phyloP scores from a whole-genome alignment of 2,797 vertebrate genomes.

The Hydrophis major region DNA sequence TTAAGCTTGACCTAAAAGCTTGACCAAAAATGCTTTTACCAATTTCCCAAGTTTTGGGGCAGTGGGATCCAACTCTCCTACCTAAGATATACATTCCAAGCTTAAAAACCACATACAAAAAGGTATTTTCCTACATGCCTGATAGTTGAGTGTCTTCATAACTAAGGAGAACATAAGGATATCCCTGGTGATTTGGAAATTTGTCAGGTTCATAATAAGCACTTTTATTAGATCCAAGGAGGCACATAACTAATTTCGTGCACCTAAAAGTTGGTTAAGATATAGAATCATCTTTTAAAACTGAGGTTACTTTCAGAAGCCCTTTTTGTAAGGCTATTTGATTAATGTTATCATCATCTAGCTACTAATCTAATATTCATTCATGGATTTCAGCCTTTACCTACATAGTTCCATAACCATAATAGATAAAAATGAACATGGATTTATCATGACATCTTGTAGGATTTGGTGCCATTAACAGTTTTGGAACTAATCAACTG shows the following conservation, averaged over 20 bases:
- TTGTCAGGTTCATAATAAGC: neutral
- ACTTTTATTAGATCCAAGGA: neutral
- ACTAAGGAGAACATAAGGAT: neutral
- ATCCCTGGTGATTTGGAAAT: neutral
- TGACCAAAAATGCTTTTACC: neutral
- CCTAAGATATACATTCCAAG: neutral
- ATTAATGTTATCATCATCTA: neutral
- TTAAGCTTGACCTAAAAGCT: neutral
- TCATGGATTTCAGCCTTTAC: neutral
- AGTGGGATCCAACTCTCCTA: neutral
- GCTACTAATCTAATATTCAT: neutral
- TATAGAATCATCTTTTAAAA: neutral
- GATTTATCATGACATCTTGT: conserved; percentile 38
- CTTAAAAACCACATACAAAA: neutral
- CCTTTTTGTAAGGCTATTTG: neutral
- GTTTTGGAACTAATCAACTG: conserved; percentile 68
- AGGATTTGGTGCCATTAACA: conserved; percentile 24
- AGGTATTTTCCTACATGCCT: neutral
- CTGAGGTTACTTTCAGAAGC: neutral
- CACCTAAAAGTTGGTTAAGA: neutral
- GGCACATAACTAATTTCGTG: neutral
- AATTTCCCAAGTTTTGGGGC: neutral
- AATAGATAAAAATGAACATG: neutral
- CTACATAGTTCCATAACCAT: neutral
- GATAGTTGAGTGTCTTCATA: neutral